These are phyloP conservation scores for Erpornis zantholeuca DNA, from an alignment of 2,113 vertebrate species.

Conservation along the genomic window DNA sequence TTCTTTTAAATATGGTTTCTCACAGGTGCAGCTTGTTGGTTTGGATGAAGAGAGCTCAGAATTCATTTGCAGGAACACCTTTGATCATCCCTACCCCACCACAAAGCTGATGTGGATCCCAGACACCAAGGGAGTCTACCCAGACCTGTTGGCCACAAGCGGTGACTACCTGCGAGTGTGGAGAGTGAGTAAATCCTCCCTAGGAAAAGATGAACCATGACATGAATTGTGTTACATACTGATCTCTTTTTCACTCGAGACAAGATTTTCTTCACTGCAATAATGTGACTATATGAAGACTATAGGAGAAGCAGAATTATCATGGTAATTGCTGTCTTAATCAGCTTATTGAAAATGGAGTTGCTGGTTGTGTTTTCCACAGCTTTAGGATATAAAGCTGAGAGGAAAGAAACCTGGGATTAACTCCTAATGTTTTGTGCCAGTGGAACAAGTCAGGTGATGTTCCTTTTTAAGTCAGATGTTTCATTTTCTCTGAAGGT, in stretches of 20 bases:
- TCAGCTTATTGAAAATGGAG: background rate
- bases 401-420: background rate
- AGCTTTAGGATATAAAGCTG: background rate
- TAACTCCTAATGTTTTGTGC: background rate
- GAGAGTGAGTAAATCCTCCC: constrained; percentile 81
- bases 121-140: constrained; percentile 97
- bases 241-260: background rate
- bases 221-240: background rate
- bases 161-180: constrained; percentile 97
- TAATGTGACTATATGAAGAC: background rate
- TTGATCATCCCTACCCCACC: constrained; percentile 97
- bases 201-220: background rate
- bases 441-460: background rate
- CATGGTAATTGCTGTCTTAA: background rate
- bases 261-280: background rate
- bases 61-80: constrained; percentile 96
- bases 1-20: background rate
- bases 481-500: constrained; percentile 75
- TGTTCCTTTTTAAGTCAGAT: background rate
- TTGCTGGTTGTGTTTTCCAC: background rate
- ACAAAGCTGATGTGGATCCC: constrained; percentile 99
- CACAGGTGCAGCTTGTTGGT: constrained; percentile 94
- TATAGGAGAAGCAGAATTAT: background rate
- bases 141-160: constrained; percentile 94
- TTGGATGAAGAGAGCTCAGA: constrained; percentile 98